These are phyloP conservation scores for Venustaconcha ellipsiformis DNA, from an alignment of 1,140 invertebrate species.

Conservation along the genomic window DNA sequence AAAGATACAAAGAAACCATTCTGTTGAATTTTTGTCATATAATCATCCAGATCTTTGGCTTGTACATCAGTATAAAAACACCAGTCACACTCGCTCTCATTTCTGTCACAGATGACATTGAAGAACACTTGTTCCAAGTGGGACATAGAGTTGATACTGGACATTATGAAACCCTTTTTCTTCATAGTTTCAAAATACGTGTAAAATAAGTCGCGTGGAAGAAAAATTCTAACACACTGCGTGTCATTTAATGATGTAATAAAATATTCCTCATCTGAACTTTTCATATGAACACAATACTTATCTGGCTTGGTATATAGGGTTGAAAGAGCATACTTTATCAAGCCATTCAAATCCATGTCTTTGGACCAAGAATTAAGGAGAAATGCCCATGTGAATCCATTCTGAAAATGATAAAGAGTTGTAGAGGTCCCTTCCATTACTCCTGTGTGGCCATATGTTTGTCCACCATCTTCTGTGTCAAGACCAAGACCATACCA, in stretches of 20 bases:
- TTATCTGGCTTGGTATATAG: constrained; percentile 26
- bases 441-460: constrained; percentile 62
- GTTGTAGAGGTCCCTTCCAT: constrained; percentile 63
- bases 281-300: constrained; percentile 5
- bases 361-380: constrained; percentile 60
- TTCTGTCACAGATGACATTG: constrained; percentile 31
- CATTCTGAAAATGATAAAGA: constrained; percentile 46
- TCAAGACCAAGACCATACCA: constrained; percentile 66
- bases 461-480: constrained; percentile 52
- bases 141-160: constrained; percentile 17
- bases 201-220: constrained; percentile 14
- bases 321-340: constrained; percentile 54
- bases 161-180: constrained; percentile 14
- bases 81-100: background rate
- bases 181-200: constrained; percentile 18
- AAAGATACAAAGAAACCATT: background rate
- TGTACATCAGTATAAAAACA: constrained; percentile 10
- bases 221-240: constrained; percentile 39
- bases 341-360: constrained; percentile 60
- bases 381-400: constrained; percentile 57
- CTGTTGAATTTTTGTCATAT: constrained; percentile 2
- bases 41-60: background rate
- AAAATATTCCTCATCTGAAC: constrained; percentile 12
- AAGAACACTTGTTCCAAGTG: constrained; percentile 5
- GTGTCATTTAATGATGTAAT: constrained; percentile 24